A percentile compares a stretch with the other conserved stretches of the same genome.
phyloP scores from a whole-genome alignment of 2,797 vertebrate genomes.

The Glyptemys insculpta region DNA sequence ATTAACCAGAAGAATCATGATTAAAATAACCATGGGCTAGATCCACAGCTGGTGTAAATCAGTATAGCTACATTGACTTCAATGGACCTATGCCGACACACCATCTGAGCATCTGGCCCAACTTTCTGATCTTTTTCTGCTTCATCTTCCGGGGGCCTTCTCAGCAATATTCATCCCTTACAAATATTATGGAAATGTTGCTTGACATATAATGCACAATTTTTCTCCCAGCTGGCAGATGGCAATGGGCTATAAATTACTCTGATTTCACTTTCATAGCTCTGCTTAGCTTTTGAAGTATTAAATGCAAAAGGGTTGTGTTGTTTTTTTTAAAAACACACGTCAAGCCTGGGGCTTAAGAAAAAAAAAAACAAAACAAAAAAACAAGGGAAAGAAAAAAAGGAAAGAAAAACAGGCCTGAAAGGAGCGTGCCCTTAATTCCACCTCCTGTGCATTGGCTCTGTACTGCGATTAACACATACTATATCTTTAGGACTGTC shows the following conservation, averaged over 20 bases:
- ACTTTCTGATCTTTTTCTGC: background rate
- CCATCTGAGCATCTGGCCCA: background rate
- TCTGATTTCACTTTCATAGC: conserved; percentile 7
- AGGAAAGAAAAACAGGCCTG: background rate
- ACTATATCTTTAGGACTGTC: background rate
- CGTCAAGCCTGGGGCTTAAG: background rate
- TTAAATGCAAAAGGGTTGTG: background rate
- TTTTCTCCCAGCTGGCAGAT: conserved; percentile 40
- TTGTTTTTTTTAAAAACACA: background rate
- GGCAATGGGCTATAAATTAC: conserved; percentile 25
- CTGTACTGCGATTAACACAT: background rate
- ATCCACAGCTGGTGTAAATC: background rate
- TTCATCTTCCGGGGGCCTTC: background rate
- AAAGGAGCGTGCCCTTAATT: background rate
- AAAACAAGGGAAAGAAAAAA: background rate
- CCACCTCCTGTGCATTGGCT: background rate
- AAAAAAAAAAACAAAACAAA: conserved; percentile 8
- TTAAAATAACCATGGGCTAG: rapidly evolving
- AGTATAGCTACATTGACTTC: background rate
- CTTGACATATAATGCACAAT: conserved; percentile 5
- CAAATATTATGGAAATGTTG: background rate
- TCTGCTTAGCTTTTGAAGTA: conserved; percentile 39
- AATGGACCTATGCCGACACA: background rate
- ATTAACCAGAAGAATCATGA: background rate
- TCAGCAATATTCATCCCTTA: background rate